These are phyloP conservation scores for Mungos mungo DNA, from an alignment of 2,113 vertebrate species.

Conservation along the genomic window DNA sequence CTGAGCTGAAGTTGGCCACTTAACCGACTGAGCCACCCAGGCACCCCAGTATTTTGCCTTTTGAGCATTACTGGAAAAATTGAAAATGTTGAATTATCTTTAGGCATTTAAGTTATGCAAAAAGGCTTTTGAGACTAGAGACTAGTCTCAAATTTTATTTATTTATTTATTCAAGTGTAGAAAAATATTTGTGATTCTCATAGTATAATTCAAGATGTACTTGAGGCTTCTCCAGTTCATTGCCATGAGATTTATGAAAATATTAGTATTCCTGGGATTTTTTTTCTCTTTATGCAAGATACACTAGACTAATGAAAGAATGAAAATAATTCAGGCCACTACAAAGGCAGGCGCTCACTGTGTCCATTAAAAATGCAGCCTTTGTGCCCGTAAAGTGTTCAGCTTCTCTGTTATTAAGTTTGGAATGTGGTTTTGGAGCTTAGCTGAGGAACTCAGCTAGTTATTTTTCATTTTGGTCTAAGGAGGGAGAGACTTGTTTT, in stretches of 20 bases:
- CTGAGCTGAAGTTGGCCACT: too few species aligned
- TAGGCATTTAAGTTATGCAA: background rate
- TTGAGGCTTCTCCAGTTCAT: background rate
- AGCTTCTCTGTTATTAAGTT: constrained; percentile 61
- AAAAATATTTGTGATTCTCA: constrained; percentile 35
- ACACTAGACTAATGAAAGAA: constrained; percentile 56
- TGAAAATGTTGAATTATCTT: constrained; percentile 40
- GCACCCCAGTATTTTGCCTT: background rate
- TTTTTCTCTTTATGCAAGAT: constrained; percentile 34
- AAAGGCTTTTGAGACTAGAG: background rate
- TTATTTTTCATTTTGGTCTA: constrained; percentile 65
- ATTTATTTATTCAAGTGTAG: constrained; percentile 5
- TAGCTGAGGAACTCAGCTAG: constrained; percentile 28
- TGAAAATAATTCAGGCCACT: constrained; percentile 15
- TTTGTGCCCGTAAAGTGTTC: constrained; percentile 40
- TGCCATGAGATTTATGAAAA: constrained; percentile 48
- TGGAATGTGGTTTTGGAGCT: constrained; percentile 68
- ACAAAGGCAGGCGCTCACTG: constrained; percentile 30
- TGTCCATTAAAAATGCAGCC: constrained; percentile 55
- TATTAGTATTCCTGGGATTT: constrained; percentile 49
- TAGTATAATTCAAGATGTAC: background rate
- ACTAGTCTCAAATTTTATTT: background rate
- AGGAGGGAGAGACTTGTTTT: constrained; percentile 56
- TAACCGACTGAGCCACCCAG: too few species aligned
- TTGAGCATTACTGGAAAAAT: background rate